Conservation (phyloP, 2,113 vertebrate species). For the Hippocampus mohnikei region DNA sequence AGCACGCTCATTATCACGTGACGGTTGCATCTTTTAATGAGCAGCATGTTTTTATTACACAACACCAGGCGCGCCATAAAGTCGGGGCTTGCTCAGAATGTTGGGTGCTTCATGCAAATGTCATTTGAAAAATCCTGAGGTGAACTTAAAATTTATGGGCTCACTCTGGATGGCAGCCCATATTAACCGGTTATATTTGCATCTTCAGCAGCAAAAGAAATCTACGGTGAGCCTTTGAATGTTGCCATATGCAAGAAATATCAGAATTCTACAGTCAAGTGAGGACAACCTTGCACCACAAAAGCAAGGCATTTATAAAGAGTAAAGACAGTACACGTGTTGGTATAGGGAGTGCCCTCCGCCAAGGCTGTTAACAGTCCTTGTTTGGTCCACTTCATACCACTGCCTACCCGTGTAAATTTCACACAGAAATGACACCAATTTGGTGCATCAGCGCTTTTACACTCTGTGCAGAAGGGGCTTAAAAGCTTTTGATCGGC, state of each 20-base stretch:
- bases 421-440: background rate
- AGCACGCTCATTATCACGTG: background rate
- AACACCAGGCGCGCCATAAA: background rate
- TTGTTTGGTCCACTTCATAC: background rate
- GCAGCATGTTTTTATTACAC: background rate
- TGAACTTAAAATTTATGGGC: background rate
- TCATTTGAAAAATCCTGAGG: background rate
- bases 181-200: background rate
- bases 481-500: too few relatives aligned
- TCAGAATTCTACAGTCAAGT: background rate
- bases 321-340: background rate
- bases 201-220: background rate
- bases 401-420: background rate
- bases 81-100: slow-evolving; percentile 12
- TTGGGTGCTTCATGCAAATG: background rate
- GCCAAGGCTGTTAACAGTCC: too few relatives aligned
- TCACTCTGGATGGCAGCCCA: background rate
- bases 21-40: background rate
- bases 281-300: background rate
- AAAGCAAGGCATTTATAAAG: background rate
- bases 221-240: background rate
- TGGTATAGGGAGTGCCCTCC: too few relatives aligned
- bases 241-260: background rate
- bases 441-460: too few relatives aligned
- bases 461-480: too few relatives aligned